phyloP scores from a whole-genome alignment of 2,797 vertebrate species.

The Ciconia nigra region DNA sequence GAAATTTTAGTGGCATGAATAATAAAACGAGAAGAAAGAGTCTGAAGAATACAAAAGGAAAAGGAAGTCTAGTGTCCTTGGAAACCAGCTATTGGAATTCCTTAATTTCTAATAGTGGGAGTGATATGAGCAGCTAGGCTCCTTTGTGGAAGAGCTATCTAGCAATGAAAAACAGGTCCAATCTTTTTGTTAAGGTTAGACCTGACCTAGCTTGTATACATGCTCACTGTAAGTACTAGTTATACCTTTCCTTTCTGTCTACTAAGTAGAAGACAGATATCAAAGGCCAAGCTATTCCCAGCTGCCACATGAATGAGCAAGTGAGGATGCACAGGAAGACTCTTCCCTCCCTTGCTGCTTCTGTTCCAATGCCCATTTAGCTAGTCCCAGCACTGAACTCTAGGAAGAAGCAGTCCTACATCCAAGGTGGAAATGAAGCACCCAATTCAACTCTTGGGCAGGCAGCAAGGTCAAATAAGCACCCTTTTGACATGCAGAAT shows the following conservation, averaged over 20 bases:
- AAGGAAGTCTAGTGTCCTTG: neutral
- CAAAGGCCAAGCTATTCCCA: neutral
- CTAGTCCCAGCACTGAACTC: neutral
- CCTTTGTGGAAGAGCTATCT: neutral
- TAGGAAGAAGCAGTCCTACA: neutral
- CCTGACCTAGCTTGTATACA: neutral
- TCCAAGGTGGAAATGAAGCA: neutral
- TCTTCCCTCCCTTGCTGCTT: neutral
- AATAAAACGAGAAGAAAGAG: neutral
- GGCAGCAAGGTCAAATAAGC: neutral
- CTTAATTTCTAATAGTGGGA: neutral
- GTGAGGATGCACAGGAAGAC: neutral
- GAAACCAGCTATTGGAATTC: neutral
- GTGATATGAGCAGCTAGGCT: neutral
- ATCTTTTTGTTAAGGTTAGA: neutral
- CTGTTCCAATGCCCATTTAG: neutral
- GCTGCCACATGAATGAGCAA: neutral
- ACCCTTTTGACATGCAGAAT: neutral
- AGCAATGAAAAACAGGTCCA: neutral
- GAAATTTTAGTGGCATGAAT: neutral
- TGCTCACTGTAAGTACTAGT: neutral
- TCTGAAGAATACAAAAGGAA: neutral
- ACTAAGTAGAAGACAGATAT: neutral
- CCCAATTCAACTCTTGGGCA: neutral
- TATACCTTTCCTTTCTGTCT: neutral